Conservation (phyloP, 2,113 vertebrate genomes). For the Vulpes lagopus region DNA sequence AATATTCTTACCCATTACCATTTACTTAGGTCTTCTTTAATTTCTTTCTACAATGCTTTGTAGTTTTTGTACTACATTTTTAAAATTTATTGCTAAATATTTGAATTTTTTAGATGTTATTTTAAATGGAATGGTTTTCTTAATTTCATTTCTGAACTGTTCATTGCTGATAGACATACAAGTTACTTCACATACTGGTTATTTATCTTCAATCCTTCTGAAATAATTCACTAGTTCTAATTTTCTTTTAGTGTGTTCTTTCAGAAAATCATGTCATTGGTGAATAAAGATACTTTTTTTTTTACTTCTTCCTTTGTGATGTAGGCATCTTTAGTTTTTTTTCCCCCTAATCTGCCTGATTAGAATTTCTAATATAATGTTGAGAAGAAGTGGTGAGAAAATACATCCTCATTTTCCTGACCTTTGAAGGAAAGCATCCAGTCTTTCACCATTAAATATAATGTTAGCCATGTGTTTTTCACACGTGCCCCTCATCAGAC, state of each 20-base stretch:
- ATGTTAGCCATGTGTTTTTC: not conserved
- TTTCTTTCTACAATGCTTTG: not conserved
- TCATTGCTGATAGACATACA: not conserved
- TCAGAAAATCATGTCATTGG: not conserved
- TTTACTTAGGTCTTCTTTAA: not conserved
- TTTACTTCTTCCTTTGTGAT: not conserved
- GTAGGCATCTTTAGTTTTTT: not conserved
- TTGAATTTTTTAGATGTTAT: not conserved
- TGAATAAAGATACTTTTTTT: not conserved
- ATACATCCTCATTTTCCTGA: not conserved
- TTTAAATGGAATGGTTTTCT: not conserved
- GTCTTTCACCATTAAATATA: not conserved
- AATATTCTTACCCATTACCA: not conserved
- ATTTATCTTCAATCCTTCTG: not conserved
- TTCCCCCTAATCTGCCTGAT: not conserved
- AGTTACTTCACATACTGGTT: not conserved
- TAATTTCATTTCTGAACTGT: not conserved
- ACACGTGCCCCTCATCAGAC: not conserved
- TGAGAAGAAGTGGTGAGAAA: not conserved
- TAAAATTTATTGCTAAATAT: not conserved
- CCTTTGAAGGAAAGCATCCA: not conserved
- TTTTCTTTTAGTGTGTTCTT: not conserved
- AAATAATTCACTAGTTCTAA: not conserved
- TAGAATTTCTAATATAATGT: not conserved
- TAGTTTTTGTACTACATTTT: not conserved